These are phyloP conservation scores for Procambarus clarkii DNA, from an alignment of 1,140 invertebrate species.

Conservation along the genomic window DNA sequence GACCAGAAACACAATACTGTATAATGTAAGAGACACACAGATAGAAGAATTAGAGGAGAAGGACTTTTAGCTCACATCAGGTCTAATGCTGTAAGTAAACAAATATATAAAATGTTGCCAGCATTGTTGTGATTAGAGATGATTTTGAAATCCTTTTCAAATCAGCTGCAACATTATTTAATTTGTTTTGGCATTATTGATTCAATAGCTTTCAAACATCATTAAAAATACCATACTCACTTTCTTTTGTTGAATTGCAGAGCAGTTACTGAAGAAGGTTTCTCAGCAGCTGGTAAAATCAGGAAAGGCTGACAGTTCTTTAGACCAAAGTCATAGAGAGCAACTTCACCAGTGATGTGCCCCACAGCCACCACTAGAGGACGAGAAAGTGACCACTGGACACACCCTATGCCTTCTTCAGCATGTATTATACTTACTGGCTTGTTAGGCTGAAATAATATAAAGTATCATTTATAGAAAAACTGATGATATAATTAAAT, in stretches of 20 bases:
- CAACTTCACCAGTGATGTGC: constrained; percentile 37
- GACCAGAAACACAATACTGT: too few species aligned
- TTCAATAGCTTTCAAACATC: not conserved
- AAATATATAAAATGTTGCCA: not conserved
- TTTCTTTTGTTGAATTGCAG: constrained; percentile 56
- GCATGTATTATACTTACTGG: constrained; percentile 62
- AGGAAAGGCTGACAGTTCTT: constrained; percentile 43
- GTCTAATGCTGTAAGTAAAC: not conserved
- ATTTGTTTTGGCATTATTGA: not conserved
- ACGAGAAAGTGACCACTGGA: constrained; percentile 59
- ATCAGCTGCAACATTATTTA: not conserved
- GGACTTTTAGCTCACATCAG: not conserved
- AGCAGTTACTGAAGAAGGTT: constrained; percentile 29
- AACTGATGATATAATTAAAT: too few species aligned
- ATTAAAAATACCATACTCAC: constrained; percentile 15
- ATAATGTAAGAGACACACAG: too few species aligned
- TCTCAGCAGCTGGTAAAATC: constrained; percentile 41
- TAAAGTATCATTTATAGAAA: too few species aligned
- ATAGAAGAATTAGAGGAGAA: not conserved
- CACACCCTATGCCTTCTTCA: constrained; percentile 46
- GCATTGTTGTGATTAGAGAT: not conserved
- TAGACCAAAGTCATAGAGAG: constrained; percentile 36
- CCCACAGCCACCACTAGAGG: constrained; percentile 49
- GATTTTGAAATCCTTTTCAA: too few species aligned
- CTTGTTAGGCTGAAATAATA: constrained; percentile 57